phyloP scores from a whole-genome alignment of 2,113 vertebrate genomes.

The Rhinolophus ferrumequinum region DNA sequence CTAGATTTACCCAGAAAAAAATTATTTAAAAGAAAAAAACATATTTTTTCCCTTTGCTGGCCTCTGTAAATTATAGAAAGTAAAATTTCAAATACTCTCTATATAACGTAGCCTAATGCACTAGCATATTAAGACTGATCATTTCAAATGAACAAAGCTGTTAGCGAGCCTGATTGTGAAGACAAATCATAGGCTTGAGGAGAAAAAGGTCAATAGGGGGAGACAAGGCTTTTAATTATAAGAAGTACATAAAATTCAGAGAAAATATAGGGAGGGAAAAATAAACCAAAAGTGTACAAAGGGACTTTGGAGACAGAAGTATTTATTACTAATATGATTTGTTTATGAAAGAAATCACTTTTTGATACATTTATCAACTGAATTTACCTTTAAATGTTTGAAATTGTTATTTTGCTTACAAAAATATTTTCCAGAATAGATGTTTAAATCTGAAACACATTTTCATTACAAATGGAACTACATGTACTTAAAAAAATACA shows the following conservation, averaged over 20 bases:
- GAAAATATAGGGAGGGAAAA: background rate
- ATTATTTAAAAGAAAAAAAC: background rate
- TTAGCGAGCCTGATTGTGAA: background rate
- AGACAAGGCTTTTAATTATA: background rate
- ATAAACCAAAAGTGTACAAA: background rate
- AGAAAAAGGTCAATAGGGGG: background rate
- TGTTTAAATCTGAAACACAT: conserved; percentile 35
- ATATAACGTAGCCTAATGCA: background rate
- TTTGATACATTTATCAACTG: background rate
- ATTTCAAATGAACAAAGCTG: conserved; percentile 16
- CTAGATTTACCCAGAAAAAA: background rate
- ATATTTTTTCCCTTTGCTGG: background rate
- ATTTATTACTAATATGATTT: background rate
- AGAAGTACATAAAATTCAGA: background rate
- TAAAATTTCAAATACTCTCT: background rate
- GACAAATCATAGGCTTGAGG: background rate
- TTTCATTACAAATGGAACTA: conserved; percentile 17
- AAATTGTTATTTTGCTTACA: conserved; percentile 15
- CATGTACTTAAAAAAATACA: background rate
- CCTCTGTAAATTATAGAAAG: background rate
- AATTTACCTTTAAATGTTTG: background rate
- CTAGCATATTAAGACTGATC: background rate
- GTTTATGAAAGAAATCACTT: conserved; percentile 48
- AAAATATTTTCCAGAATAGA: conserved; percentile 10
- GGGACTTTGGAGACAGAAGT: background rate